Base-by-base conservation (phyloP, 2,888 invertebrate genomes). In the Lysandra bellargus region DNA sequence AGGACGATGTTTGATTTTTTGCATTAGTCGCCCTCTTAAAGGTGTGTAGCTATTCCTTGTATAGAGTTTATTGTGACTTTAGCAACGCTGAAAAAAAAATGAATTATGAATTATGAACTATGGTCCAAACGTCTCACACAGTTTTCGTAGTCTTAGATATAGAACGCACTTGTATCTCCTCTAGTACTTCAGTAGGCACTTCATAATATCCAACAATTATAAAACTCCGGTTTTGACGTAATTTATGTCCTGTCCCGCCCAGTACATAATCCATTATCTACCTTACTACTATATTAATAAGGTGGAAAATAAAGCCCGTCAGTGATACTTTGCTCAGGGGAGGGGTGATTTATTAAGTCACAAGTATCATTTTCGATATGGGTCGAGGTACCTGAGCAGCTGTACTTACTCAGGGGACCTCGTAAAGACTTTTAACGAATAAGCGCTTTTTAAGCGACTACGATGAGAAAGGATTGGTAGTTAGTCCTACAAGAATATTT, bases 341-440 rank as follows among this genome's bases (percentile, higher is more conserved):
- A 74, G 40, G 7, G 3, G 74, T 74, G 74, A 74, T 74, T 74
- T 74, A 74, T 74, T n/a, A 44, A 44, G 74, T n/a, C 44, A 30
- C 30, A 64, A 64, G 44, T 17, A 74, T 40, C 37, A 74, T 74
- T 74, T 40, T 74, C 74, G 74, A 74, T 74, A n/a, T 74, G 74
- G 74, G 44, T 74, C 74, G 9, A 23, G 40, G n/a, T 73, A 73
- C 73, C 40, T 73, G 73, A 40, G 74, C 40, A 23, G 40, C 44
- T 23, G 40, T n/a, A 74, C 74, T 17, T n/a, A 40, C 37, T 74
- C 74, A 40, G 44, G 64, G 64, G 64, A 64, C 64, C 12, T 23
- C 9, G 23, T 61, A 7, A 64, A 64, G 1, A 12, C 64, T 4
- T 64, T 30, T 23, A 64, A 64, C 30, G 23, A 64, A 64, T 64